phyloP scores from a whole-genome alignment of 1,140 invertebrate genomes.

The Achroia grisella region DNA sequence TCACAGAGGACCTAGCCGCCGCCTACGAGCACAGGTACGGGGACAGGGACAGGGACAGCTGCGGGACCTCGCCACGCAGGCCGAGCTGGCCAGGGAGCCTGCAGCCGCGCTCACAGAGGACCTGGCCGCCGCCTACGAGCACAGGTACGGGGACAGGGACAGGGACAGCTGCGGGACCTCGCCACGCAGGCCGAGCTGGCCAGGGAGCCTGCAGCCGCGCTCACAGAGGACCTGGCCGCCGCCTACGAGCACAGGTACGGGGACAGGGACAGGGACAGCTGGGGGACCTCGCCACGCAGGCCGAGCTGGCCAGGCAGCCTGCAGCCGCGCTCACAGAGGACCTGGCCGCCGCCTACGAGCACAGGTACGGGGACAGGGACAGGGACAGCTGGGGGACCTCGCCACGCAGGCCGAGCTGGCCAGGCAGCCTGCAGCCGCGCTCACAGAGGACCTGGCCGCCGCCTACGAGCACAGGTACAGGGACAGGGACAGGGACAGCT shows the following conservation, averaged over 20 bases:
- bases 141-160: constrained; percentile 89
- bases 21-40: constrained; percentile 87
- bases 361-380: no score
- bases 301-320: constrained; percentile 90
- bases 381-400: constrained; percentile 91
- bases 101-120: constrained; percentile 91
- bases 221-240: constrained; percentile 92
- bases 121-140: constrained; percentile 92
- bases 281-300: constrained; percentile 90
- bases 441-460: constrained; percentile 92
- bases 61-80: constrained; percentile 90
- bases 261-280: constrained; percentile 91
- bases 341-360: constrained; percentile 92
- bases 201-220: constrained; percentile 88
- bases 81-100: constrained; percentile 90
- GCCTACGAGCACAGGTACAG: constrained; percentile 84
- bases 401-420: constrained; percentile 92
- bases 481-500: not conserved
- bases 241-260: constrained; percentile 87
- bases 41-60: constrained; percentile 91
- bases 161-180: constrained; percentile 89
- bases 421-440: constrained; percentile 88
- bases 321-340: constrained; percentile 91
- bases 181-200: constrained; percentile 92
- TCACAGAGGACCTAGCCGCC: constrained; percentile 92